Base-by-base conservation (phyloP, 1,140 invertebrate genomes). In the Brachionus manjavacas region DNA sequence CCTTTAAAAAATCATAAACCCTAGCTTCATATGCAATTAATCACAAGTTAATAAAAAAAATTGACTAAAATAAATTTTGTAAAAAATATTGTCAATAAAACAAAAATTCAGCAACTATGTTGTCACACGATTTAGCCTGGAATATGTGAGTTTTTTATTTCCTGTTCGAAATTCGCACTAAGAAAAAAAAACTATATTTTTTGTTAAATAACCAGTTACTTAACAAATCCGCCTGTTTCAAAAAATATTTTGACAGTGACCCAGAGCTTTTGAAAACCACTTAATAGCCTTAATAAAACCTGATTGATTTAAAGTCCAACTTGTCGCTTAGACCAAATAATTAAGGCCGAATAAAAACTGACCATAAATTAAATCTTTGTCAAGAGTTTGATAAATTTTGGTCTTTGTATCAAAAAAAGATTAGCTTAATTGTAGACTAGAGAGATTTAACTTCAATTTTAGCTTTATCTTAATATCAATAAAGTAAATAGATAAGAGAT, bases 401-500 rank as follows among this genome's bases (percentile, higher is more conserved):
- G 52, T 60, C 52, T 60, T 20, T 60, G 52, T 60, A 60, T 60
- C 31, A 60, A 20, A 16, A 60, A 60, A 23, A 60, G 52, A 60
- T 60, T 60, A 60, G n/a, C 25, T 60, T 60, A 20, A 9, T 60
- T 60, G n/a, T 60, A 60, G 52, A 60, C 52, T 16, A 60, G 52
- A 20, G 20, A 60, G 52, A 60, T 60, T 60, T 60, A 60, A 60
- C 52, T 60, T 60, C 52, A 60, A 60, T 60, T 60, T 60, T 25
- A 9, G 52, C 52, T 60, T 60, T 60, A 60, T 60, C 52, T 31
- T 39, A 68, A 68, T 39, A 68, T 31, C 66, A 68, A 68, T 39
- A 68, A 68, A 68, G n/a, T 68, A 68, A 68, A 68, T 68, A 68
- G 31, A 68, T 68, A 31, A 31, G 31, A 68, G 28, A 68, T 68